Evolutionary conservation across 2,113 vertebrate genomes (phyloP).

Genomic region (Gracilinanus agilis): DNA sequence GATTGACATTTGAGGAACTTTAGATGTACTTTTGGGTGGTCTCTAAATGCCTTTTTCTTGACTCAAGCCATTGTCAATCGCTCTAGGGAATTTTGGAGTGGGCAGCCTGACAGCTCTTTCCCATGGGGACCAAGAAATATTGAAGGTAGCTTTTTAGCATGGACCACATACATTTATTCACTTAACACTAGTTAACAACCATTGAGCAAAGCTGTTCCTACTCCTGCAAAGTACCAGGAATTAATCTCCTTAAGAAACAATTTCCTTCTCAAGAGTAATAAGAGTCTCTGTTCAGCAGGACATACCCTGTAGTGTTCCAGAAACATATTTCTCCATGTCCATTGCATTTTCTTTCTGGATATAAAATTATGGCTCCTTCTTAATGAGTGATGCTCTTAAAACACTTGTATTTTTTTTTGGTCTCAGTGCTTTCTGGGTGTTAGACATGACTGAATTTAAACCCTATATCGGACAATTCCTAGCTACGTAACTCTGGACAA

Average conservation of each 20-base stretch:
- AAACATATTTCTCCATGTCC: not conserved
- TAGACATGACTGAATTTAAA: not conserved
- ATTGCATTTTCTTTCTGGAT: not conserved
- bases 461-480: not conserved
- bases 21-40: not conserved
- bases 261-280: not conserved
- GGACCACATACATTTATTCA: conserved; percentile 47
- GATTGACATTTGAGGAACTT: conserved; percentile 11
- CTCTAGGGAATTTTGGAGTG: conserved; percentile 39
- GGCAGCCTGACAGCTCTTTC: not conserved
- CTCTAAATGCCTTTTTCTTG: conserved; percentile 35
- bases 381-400: not conserved
- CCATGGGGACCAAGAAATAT: conserved; percentile 22
- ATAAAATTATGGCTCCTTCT: not conserved
- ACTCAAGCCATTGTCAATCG: conserved; percentile 13
- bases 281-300: not conserved
- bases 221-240: conserved; percentile 21
- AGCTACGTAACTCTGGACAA: not conserved
- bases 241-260: not conserved
- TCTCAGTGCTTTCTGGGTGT: not conserved
- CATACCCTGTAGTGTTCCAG: not conserved
- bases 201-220: conserved; percentile 51
- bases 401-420: not conserved
- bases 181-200: conserved; percentile 50
- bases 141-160: not conserved